Evolutionary conservation across 1,140 invertebrate species (phyloP).

Genomic region (Phortica variegata): DNA sequence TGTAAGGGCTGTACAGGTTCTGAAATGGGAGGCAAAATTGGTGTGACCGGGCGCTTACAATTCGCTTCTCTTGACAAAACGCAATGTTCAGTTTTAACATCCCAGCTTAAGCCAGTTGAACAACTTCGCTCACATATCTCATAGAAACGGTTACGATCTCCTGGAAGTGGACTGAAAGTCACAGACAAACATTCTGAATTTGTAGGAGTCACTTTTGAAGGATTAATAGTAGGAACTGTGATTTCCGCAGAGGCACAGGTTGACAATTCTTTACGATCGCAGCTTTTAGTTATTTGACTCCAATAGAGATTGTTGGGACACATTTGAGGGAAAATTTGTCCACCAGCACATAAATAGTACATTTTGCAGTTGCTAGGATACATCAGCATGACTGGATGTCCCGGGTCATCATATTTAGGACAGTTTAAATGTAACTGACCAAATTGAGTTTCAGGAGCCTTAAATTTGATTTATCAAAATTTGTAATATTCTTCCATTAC

Average conservation of each 20-base stretch:
- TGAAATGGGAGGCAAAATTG: too few relatives aligned
- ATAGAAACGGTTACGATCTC: conserved; percentile 22
- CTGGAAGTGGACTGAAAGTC: conserved; percentile 8
- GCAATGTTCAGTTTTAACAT: conserved; percentile 14
- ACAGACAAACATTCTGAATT: background rate
- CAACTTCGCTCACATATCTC: conserved; percentile 12
- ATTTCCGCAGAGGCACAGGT: too few relatives aligned
- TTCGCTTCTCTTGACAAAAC: background rate
- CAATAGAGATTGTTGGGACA: background rate
- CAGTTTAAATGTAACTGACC: background rate
- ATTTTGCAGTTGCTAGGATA: background rate
- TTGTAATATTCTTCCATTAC: too few relatives aligned
- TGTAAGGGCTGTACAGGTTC: too few relatives aligned
- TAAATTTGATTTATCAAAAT: too few relatives aligned
- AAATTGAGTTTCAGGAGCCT: too few relatives aligned
- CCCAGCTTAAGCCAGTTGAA: conserved; percentile 21
- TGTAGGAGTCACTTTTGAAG: background rate
- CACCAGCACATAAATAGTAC: background rate
- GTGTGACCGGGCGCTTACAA: background rate
- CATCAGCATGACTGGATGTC: background rate
- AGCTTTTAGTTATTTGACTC: background rate
- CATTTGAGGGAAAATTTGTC: background rate
- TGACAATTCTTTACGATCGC: too few relatives aligned
- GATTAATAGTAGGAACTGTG: too few relatives aligned
- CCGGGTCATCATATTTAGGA: background rate